Evolutionary conservation across 2,797 vertebrate species (phyloP), one percentile per base, ranked within the genome.

Genomic region (Halcyon chelicuti): DNA sequence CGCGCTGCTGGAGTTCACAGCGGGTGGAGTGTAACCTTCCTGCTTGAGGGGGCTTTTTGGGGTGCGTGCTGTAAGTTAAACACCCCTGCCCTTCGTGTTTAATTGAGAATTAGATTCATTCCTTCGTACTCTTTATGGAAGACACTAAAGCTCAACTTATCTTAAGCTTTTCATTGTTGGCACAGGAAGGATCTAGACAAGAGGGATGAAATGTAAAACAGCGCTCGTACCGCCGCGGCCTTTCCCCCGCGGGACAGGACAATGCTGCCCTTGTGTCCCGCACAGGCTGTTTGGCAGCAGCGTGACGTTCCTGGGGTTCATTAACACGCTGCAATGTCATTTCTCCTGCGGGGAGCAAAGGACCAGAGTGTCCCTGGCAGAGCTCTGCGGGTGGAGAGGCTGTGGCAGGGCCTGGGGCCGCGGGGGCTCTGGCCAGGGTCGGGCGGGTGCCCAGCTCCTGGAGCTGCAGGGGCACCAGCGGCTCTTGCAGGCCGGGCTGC

Each of bases 271-370:
- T 70, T 67, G 21, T 55, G 72, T 57, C 11, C 21, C 4, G 77
- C 29, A 12, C 21, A 14, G 47, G 80, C 55, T n/a, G 26, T 15
- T 33, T 35, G 72, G n/a, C 66, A 72, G 90, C 82, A 52, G 58
- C 1, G 6, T 9, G 16, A 15, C 2, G 7, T 58, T 63, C 44
- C 65, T 9, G 49, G 49, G 23, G 6, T 65, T 58, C 29, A 86
- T 74, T 37, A 66, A 25, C 25, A 2, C 7, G 0, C 5, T 1
- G 9, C 31, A 11, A 1, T 23, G n/a, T 39, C 57, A 4, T 57
- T 14, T 25, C 4, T 39, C 3, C 6, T 0, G 12, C 2, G 67
- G 18, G 10, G 31, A 19, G 67, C 44, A 6, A 29, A 22, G 57
- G 49, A 14, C 7, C 9, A 1, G 14, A 4, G 51, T 9, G 12